phyloP scores from a whole-genome alignment of 2,113 vertebrate genomes.

The Monopterus albus region DNA sequence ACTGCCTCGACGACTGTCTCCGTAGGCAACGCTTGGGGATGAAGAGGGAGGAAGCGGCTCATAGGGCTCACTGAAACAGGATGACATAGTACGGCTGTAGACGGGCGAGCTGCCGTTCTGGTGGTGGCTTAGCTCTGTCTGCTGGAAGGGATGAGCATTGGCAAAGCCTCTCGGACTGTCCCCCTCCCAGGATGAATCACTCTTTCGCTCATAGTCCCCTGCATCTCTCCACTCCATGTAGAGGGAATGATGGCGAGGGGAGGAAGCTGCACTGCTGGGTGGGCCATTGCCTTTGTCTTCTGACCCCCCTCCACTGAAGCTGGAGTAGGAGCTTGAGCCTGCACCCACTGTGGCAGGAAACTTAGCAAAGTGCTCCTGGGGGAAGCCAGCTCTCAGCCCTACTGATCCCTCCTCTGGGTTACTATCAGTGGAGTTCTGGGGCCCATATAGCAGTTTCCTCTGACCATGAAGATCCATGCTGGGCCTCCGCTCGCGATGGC shows the following conservation, averaged over 20 bases:
- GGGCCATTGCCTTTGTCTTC: constrained; percentile 92
- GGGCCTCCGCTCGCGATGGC: constrained; percentile 86
- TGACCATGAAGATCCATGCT: constrained; percentile 90
- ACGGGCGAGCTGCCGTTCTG: constrained; percentile 88
- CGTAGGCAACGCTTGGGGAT: constrained; percentile 87
- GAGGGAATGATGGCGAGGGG: constrained; percentile 90
- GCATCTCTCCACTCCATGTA: constrained; percentile 93
- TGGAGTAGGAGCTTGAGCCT: constrained; percentile 95
- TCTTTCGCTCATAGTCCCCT: constrained; percentile 88
- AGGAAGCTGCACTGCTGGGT: constrained; percentile 89
- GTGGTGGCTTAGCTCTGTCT: constrained; percentile 84
- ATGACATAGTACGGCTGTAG: constrained; percentile 89
- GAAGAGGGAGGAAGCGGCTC: constrained; percentile 89
- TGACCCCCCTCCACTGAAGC: constrained; percentile 90
- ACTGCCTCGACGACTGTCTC: constrained; percentile 86
- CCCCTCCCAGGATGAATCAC: constrained; percentile 86
- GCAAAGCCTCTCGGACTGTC: constrained; percentile 87
- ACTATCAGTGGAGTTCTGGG: constrained; percentile 94
- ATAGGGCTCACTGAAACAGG: constrained; percentile 90
- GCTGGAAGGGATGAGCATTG: constrained; percentile 85
- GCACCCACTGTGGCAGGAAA: constrained; percentile 86
- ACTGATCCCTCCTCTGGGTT: constrained; percentile 85
- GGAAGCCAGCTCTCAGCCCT: constrained; percentile 86
- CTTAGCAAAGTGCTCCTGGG: constrained; percentile 89
- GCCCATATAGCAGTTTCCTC: constrained; percentile 85